Evolutionary conservation across 1,140 invertebrate species (phyloP).

Genomic region (Nautilus pompilius): DNA sequence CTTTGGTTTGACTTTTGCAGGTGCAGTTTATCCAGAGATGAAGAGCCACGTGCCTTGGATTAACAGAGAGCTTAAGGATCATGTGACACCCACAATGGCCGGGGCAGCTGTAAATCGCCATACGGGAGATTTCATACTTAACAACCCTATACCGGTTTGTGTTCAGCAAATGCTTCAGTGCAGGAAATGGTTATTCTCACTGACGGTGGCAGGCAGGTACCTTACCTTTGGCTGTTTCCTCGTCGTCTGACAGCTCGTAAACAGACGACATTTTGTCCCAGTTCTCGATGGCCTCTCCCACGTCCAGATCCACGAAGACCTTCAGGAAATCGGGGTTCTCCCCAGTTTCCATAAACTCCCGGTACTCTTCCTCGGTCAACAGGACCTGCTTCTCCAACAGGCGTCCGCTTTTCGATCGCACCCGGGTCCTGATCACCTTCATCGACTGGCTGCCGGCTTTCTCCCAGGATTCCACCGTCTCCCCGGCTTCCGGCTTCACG

Average conservation of each 20-base stretch:
- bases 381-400: slow-evolving; percentile 50
- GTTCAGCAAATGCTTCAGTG: no score
- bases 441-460: slow-evolving; percentile 31
- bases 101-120: no score
- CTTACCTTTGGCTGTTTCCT: slow-evolving; percentile 36
- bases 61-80: no score
- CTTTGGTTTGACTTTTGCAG: no score
- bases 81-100: no score
- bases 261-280: slow-evolving; percentile 54
- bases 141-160: no score
- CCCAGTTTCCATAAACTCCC: slow-evolving; percentile 41
- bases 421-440: slow-evolving; percentile 48
- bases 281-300: slow-evolving; percentile 48
- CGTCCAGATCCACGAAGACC: slow-evolving; percentile 44
- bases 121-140: no score
- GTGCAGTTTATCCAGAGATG: no score
- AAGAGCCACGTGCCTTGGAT: no score
- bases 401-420: slow-evolving; percentile 50
- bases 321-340: slow-evolving; percentile 50
- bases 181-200: no score
- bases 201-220: no score
- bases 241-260: slow-evolving; percentile 40
- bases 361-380: slow-evolving; percentile 52
- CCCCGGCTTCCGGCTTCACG: slow-evolving; percentile 33
- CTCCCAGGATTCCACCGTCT: slow-evolving; percentile 43